Evolutionary conservation across 2,797 vertebrate genomes (phyloP).

Genomic region (Emys orbicularis): DNA sequence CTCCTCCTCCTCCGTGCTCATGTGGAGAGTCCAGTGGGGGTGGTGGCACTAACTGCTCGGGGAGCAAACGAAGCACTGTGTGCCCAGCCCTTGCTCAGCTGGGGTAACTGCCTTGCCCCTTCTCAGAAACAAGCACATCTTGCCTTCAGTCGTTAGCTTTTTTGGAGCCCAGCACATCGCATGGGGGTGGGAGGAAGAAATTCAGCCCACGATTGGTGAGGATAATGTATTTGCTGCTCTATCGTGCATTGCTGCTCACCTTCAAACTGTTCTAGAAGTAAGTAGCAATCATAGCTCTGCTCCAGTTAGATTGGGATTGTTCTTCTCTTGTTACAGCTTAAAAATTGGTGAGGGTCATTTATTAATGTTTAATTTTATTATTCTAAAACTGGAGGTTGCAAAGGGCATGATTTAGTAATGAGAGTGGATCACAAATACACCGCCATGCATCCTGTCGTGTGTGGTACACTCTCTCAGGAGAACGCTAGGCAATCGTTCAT

Average conservation of each 20-base stretch:
- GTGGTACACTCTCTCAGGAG: neutral
- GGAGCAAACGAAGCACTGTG: neutral
- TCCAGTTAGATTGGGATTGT: slow-evolving; percentile 14
- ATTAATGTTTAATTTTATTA: slow-evolving; percentile 24
- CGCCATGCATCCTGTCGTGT: neutral
- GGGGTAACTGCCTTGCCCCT: neutral
- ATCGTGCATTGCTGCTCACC: neutral
- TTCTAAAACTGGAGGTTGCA: slow-evolving; percentile 5
- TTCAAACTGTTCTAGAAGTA: slow-evolving; percentile 29
- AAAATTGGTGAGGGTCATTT: neutral
- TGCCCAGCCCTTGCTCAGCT: neutral
- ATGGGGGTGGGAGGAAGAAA: neutral
- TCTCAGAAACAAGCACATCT: neutral
- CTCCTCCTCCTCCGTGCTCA: neutral
- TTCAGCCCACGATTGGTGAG: neutral
- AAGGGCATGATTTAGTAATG: slow-evolving; percentile 30
- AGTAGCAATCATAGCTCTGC: neutral
- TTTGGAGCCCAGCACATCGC: neutral
- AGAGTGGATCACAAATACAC: slow-evolving; percentile 12
- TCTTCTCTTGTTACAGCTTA: neutral
- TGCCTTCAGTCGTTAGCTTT: slow-evolving; percentile 35
- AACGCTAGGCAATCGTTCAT: neutral
- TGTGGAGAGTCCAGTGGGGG: neutral
- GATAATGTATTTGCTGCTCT: neutral
- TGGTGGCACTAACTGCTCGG: neutral